These are phyloP conservation scores for rat (Rattus norvegicus) DNA, from an alignment of 2,113 vertebrate genomes.

Conservation along the genomic window GRCr8 NC_086022.1:31331001-31331500, in stretches of 20 bases:
- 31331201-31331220: neutral
- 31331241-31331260: neutral
- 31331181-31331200: conserved; percentile 1
- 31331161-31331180: neutral
- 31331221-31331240: conserved; percentile 12
- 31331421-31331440: neutral
- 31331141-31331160: conserved; percentile 14
- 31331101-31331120: conserved; percentile 34
- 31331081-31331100: conserved; percentile 29
- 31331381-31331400: neutral
- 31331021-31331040: neutral
- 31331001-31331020: neutral
- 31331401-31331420: neutral
- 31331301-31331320: neutral
- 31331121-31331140: conserved; percentile 20
- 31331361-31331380: neutral
- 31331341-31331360: neutral
- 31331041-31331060: neutral
- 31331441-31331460: neutral
- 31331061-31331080: neutral
- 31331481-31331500: neutral
- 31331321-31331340: too few relatives aligned
- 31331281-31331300: neutral
- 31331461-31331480: neutral
- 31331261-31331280: neutral